Conservation (phyloP, 2,797 vertebrate genomes). For the Miichthys miiuy region DNA sequence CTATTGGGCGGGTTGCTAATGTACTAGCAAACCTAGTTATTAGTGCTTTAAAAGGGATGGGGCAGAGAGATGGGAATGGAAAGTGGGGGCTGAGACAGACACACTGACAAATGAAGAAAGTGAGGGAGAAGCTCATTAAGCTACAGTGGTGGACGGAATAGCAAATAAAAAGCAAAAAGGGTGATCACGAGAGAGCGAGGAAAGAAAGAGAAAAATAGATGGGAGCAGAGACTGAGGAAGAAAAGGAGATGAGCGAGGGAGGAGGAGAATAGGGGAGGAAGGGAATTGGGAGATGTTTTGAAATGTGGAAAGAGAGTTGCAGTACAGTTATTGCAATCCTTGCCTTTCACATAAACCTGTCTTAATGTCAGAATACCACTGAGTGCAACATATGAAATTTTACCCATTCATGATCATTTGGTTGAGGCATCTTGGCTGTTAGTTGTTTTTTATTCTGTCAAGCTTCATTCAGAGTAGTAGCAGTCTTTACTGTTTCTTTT, state of each 20-base stretch:
- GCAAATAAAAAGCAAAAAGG: slow-evolving; percentile 71
- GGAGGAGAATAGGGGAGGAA: slow-evolving; percentile 50
- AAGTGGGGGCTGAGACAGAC: slow-evolving; percentile 27
- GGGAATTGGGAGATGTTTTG: slow-evolving; percentile 57
- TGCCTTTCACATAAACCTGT: slow-evolving; percentile 58
- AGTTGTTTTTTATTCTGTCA: slow-evolving; percentile 54
- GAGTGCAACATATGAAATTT: slow-evolving; percentile 46
- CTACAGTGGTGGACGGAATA: slow-evolving; percentile 63
- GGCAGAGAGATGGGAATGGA: slow-evolving; percentile 36
- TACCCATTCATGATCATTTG: slow-evolving; percentile 36
- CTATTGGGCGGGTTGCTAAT: slow-evolving; percentile 54
- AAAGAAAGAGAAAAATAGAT: slow-evolving; percentile 66
- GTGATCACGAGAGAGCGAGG: slow-evolving; percentile 58
- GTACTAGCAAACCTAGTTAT: slow-evolving; percentile 57
- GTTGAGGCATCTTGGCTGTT: slow-evolving; percentile 44
- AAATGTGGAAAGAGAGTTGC: slow-evolving; percentile 56
- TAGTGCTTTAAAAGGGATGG: slow-evolving; percentile 59
- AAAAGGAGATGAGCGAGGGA: slow-evolving; percentile 54
- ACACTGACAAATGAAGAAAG: slow-evolving; percentile 68
- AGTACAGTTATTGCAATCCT: slow-evolving; percentile 47
- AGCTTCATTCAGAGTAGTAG: slow-evolving; percentile 36
- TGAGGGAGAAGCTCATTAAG: slow-evolving; percentile 74
- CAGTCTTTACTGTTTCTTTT: slow-evolving; percentile 3
- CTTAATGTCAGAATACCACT: slow-evolving; percentile 55
- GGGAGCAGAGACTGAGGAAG: slow-evolving; percentile 48